Evolutionary conservation across 1,140 invertebrate genomes (phyloP).

Genomic region (Drosophila repleta): DNA sequence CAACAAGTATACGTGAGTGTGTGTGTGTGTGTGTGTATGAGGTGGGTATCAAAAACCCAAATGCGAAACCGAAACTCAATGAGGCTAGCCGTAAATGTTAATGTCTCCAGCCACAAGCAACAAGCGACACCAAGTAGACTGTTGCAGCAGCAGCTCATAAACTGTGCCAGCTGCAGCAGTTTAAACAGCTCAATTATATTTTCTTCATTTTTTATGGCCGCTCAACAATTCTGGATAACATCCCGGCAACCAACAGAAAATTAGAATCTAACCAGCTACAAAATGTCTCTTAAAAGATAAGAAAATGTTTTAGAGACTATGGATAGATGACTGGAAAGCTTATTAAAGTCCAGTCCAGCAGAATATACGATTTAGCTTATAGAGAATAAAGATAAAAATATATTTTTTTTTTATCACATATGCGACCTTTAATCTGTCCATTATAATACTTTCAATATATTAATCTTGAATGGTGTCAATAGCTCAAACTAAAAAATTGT

Average conservation of each 20-base stretch:
- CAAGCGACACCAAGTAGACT: conserved; percentile 1
- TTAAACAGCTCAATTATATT: conserved; percentile 11
- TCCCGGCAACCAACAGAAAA: not conserved
- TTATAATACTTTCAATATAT: too few species aligned
- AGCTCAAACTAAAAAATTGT: not conserved
- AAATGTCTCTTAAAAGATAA: not conserved
- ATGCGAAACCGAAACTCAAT: conserved; percentile 50
- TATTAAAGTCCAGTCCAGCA: too few species aligned
- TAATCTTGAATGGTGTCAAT: too few species aligned
- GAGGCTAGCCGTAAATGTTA: conserved; percentile 63
- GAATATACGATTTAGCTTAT: too few species aligned
- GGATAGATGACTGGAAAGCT: not conserved
- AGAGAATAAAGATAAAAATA: not conserved
- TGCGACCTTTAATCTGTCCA: too few species aligned
- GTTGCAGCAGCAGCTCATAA: conserved; percentile 50
- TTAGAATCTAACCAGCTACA: not conserved
- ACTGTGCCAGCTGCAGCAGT: conserved; percentile 33
- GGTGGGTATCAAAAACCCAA: conserved; percentile 11
- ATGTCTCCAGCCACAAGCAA: conserved; percentile 47
- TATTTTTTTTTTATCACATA: too few species aligned
- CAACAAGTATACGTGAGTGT: conserved; percentile 45
- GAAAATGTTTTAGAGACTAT: not conserved
- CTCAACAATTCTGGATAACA: conserved; percentile 25
- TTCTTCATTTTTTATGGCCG: conserved; percentile 31
- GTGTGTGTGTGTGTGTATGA: too few species aligned